Percentiles rank a stretch among this genome's conserved stretches.
phyloP scores from a whole-genome alignment of 30 jellyfish, hydroid and myxozoan species.

The Turritopsis dohrnii region DNA sequence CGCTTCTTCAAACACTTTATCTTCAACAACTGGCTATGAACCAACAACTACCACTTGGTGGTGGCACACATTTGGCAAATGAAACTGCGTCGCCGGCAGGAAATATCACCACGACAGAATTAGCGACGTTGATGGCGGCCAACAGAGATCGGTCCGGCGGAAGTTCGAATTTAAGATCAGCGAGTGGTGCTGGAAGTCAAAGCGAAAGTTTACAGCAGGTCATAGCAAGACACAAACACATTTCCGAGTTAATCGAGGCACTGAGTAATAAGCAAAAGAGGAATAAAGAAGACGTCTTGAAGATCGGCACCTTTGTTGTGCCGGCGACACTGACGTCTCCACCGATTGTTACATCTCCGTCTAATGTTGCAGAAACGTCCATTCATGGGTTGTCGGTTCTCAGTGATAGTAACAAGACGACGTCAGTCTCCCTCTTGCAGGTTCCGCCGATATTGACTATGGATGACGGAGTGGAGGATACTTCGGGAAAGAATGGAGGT shows the following conservation, averaged over 20 bases:
- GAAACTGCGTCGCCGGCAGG: not conserved
- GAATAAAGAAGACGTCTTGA: not conserved
- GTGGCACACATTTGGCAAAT: constrained; percentile 11
- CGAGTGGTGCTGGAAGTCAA: constrained; percentile 7
- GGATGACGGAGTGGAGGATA: not conserved
- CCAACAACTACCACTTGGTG: constrained; percentile 32
- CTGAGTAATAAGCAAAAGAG: constrained; percentile 13
- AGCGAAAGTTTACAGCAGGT: constrained; percentile 22
- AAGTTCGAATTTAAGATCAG: not conserved
- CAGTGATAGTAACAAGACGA: not conserved
- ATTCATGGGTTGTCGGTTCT: not conserved
- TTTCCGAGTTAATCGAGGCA: constrained; percentile 29
- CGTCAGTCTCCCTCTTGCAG: not conserved
- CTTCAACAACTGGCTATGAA: constrained; percentile 68
- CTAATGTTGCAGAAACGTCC: not conserved
- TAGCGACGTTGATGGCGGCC: constrained; percentile 1
- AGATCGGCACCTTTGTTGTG: not conserved
- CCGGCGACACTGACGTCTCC: not conserved
- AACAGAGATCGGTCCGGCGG: not conserved
- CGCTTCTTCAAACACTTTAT: constrained; percentile 52
- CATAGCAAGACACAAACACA: constrained; percentile 26
- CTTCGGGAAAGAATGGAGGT: not conserved
- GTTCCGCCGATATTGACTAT: not conserved
- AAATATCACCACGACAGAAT: not conserved
- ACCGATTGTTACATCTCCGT: not conserved